phyloP scores from a whole-genome alignment of 1,140 invertebrate species.

The Drosophila elegans region DNA sequence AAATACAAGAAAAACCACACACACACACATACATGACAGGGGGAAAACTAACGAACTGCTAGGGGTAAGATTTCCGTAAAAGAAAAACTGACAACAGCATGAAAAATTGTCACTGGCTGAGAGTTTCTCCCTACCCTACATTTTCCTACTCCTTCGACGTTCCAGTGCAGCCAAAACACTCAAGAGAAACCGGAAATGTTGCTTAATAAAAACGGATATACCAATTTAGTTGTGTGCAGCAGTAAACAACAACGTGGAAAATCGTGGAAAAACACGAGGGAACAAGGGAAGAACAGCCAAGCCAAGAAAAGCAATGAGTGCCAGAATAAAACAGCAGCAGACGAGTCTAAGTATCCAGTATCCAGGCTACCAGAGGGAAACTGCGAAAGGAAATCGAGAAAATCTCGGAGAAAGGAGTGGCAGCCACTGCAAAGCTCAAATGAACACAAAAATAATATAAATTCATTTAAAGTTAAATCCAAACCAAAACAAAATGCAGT shows the following conservation, averaged over 20 bases:
- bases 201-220: conserved; percentile 84
- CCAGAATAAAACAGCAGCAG: conserved; percentile 64
- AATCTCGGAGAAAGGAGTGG: conserved; percentile 4
- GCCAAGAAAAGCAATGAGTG: conserved; percentile 66
- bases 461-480: conserved; percentile 82
- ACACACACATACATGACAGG: conserved; percentile 41
- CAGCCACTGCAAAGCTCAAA: conserved; percentile 70
- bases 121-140: conserved; percentile 38
- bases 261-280: conserved; percentile 14
- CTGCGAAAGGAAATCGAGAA: neutral
- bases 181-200: conserved; percentile 80
- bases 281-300: conserved; percentile 43
- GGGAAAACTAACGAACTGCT: conserved; percentile 70
- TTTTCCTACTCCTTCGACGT: conserved; percentile 3
- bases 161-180: conserved; percentile 68
- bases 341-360: conserved; percentile 26
- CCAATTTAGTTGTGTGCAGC: conserved; percentile 80
- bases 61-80: conserved; percentile 47
- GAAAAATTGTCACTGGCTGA: conserved; percentile 80
- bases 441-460: conserved; percentile 83
- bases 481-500: conserved; percentile 55
- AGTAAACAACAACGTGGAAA: conserved; percentile 46
- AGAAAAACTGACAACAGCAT: conserved; percentile 79
- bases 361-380: neutral
- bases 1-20: conserved; percentile 49